phyloP scores from a whole-genome alignment of 2,113 vertebrate species.

The Stomatorhinus ivindoensis region DNA sequence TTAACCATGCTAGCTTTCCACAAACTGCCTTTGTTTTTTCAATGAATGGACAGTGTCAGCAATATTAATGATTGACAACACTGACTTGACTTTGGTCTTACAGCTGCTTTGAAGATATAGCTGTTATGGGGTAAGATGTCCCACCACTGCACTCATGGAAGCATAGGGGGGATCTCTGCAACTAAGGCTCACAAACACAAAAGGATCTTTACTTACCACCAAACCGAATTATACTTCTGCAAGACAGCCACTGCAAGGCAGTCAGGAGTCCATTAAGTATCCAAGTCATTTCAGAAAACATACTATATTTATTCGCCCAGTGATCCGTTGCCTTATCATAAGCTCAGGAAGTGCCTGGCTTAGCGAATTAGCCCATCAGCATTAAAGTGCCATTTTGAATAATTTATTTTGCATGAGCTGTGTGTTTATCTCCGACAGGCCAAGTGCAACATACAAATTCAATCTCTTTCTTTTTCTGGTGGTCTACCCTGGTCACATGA shows the following conservation, averaged over 20 bases:
- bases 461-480: background rate
- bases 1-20: background rate
- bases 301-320: background rate
- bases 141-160: background rate
- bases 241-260: background rate
- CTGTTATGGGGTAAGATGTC: background rate
- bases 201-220: background rate
- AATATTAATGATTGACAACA: background rate
- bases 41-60: background rate
- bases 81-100: background rate
- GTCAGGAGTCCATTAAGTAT: background rate
- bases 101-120: background rate
- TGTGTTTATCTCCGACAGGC: background rate
- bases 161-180: background rate
- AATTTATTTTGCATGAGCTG: background rate
- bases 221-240: background rate
- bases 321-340: background rate
- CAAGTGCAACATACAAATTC: background rate
- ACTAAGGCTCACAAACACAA: background rate
- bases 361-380: slow-evolving; percentile 10
- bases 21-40: background rate
- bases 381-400: slow-evolving; percentile 5
- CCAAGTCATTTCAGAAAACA: background rate
- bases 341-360: background rate
- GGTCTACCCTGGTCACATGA: slow-evolving; percentile 9